A percentile compares a stretch with the other conserved stretches of the same genome.
phyloP scores from a whole-genome alignment of 2,888 invertebrate species.

The Rhogogaster chlorosoma region DNA sequence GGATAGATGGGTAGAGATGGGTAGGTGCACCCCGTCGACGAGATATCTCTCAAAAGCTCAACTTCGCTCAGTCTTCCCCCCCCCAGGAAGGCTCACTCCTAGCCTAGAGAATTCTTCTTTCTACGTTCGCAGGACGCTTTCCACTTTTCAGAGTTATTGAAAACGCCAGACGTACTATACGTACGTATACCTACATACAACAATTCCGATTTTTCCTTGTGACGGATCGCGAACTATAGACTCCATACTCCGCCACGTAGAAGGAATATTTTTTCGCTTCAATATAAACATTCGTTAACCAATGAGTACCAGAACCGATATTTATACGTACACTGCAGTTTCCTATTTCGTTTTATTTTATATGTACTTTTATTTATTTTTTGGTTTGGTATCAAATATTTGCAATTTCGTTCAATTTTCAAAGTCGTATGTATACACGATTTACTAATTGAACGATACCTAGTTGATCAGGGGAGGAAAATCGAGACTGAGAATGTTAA shows the following conservation, averaged over 20 bases:
- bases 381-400: neutral
- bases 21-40: neutral
- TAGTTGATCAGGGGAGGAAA: neutral
- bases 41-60: slow-evolving; percentile 11
- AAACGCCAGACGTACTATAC: slow-evolving; percentile 8
- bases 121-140: neutral
- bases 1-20: no score
- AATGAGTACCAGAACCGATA: neutral
- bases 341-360: neutral
- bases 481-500: slow-evolving; percentile 23
- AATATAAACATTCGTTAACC: neutral
- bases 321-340: neutral
- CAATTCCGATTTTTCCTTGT: neutral
- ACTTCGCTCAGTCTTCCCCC: neutral
- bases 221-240: neutral
- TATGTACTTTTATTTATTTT: neutral
- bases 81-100: neutral
- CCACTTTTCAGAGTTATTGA: slow-evolving; percentile 44
- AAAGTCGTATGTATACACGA: neutral
- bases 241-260: neutral
- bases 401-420: neutral
- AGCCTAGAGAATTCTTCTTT: slow-evolving; percentile 38
- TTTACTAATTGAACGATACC: neutral
- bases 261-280: neutral
- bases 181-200: neutral